These are phyloP conservation scores for Coilia nasus DNA, from an alignment of 2,797 vertebrate genomes.

Conservation along the genomic window DNA sequence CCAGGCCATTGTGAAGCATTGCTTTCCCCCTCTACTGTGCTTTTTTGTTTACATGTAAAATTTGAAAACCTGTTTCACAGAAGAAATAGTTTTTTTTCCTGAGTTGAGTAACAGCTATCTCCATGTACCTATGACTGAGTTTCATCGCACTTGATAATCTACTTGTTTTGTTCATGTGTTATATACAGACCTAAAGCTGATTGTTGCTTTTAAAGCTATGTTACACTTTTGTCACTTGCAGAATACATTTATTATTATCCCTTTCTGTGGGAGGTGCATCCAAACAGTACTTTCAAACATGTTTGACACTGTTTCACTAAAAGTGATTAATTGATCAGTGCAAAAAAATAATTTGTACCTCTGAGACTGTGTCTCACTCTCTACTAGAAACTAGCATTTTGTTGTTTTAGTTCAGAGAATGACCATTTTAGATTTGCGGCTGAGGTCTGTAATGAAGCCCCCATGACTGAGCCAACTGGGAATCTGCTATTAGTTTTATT, in stretches of 20 bases:
- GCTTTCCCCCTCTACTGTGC: neutral
- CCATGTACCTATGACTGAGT: neutral
- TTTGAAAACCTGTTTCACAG: slow-evolving; percentile 1
- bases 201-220: slow-evolving; percentile 18
- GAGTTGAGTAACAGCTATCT: neutral
- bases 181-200: neutral
- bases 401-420: slow-evolving; percentile 5
- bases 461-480: slow-evolving; percentile 12
- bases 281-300: slow-evolving; percentile 18
- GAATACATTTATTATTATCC: slow-evolving; percentile 6
- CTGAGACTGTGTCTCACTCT: neutral
- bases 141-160: neutral
- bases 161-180: neutral
- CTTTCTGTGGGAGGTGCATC: slow-evolving; percentile 20
- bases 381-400: neutral
- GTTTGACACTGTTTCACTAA: slow-evolving; percentile 2
- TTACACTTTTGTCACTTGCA: slow-evolving; percentile 18
- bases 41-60: slow-evolving; percentile 9
- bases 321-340: neutral
- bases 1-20: neutral
- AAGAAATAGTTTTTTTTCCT: neutral
- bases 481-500: slow-evolving; percentile 5
- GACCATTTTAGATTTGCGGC: slow-evolving; percentile 10
- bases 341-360: neutral
- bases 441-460: slow-evolving; percentile 10